A percentile compares a stretch with the other conserved stretches of the same genome.
phyloP scores from a whole-genome alignment of 2,888 invertebrate species.

The Yponomeuta cagnagella region DNA sequence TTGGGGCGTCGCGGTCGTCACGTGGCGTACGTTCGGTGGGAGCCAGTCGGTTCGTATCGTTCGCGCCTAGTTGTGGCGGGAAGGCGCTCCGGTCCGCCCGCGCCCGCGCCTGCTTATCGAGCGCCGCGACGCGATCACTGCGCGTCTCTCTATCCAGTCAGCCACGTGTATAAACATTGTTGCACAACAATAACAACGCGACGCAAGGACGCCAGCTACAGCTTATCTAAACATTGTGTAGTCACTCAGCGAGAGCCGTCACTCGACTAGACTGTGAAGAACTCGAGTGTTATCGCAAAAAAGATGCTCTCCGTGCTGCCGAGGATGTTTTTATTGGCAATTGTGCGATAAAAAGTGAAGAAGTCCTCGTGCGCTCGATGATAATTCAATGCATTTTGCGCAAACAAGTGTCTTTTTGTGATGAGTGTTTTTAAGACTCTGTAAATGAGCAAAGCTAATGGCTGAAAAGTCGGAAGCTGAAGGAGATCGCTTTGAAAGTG shows the following conservation, averaged over 20 bases:
- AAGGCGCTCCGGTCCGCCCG: not conserved
- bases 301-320: not conserved
- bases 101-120: conserved; percentile 47
- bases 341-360: not conserved
- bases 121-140: conserved; percentile 39
- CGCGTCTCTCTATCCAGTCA: conserved; percentile 42
- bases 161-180: conserved; percentile 73
- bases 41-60: not conserved
- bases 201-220: conserved; percentile 45
- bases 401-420: not conserved
- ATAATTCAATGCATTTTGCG: not conserved
- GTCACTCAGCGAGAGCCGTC: not conserved
- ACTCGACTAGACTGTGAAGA: not conserved
- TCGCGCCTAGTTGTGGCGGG: not conserved
- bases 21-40: not conserved
- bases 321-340: not conserved
- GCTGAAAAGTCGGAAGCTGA: not conserved
- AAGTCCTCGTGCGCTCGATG: not conserved
- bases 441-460: not conserved
- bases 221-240: conserved; percentile 8
- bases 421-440: not conserved
- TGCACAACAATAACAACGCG: conserved; percentile 69
- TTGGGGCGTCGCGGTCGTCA: conserved; percentile 18
- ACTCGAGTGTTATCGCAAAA: not conserved
- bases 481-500: not conserved